Conservation (phyloP, 2,113 vertebrate species). For the Peucedramus taeniatus region DNA sequence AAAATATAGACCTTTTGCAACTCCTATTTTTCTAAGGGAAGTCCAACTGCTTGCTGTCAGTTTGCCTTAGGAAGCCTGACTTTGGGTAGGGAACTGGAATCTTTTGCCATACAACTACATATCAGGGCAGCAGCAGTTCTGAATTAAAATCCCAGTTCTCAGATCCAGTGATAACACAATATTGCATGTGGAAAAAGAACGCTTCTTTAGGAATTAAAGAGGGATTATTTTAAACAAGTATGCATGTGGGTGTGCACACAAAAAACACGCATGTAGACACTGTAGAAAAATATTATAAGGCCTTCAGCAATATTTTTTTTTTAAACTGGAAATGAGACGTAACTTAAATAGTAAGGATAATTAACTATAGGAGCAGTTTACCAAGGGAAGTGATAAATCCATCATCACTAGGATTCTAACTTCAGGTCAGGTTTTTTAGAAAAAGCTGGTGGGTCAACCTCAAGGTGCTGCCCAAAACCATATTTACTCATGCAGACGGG, state of each 20-base stretch:
- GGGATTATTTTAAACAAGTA: neutral
- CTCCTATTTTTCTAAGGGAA: neutral
- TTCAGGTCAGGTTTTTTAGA: neutral
- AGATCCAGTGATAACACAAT: neutral
- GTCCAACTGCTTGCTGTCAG: neutral
- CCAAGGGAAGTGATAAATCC: constrained; percentile 50
- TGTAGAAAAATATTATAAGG: neutral
- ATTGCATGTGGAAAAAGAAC: neutral
- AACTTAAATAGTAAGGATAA: constrained; percentile 54
- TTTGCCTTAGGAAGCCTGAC: neutral
- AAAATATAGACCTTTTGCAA: neutral
- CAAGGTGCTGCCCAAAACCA: neutral
- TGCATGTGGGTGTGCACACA: neutral
- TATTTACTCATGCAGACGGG: neutral
- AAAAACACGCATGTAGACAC: neutral
- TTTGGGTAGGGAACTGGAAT: neutral
- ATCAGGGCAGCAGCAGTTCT: neutral
- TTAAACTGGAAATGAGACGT: constrained; percentile 46
- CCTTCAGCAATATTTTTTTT: neutral
- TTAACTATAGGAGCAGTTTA: constrained; percentile 44
- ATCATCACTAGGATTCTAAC: neutral
- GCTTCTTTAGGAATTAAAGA: neutral
- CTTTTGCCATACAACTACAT: neutral
- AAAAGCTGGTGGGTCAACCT: neutral
- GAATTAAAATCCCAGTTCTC: neutral